Percentiles rank a stretch among this genome's conserved stretches.
Conservation (phyloP, 1,140 invertebrate genomes). For the Trialeurodes vaporariorum region DNA sequence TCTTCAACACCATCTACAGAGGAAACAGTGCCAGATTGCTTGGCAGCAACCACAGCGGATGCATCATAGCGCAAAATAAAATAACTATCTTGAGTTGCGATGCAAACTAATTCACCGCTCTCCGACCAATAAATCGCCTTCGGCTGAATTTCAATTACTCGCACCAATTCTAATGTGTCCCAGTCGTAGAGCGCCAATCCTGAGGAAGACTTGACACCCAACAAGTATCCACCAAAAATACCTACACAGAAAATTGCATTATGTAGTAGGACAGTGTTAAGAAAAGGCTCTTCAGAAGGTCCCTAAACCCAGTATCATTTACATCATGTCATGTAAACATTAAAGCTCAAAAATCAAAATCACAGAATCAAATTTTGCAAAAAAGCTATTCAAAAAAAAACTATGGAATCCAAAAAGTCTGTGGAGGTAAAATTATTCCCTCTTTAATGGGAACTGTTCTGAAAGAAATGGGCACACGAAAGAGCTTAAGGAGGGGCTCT, state of each 20-base stretch:
- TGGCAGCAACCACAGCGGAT: conserved; percentile 55
- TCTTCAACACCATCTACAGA: conserved; percentile 94
- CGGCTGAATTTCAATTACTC: conserved; percentile 91
- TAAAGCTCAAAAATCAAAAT: no score
- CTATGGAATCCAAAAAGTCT: no score
- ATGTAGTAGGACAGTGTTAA: neutral
- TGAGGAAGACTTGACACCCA: conserved; percentile 87
- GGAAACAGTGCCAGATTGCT: conserved; percentile 29
- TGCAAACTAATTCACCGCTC: conserved; percentile 83
- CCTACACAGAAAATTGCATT: conserved; percentile 38
- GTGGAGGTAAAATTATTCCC: no score
- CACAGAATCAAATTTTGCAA: no score
- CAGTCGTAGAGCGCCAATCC: conserved; percentile 95
- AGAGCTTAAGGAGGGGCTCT: no score
- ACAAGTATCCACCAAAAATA: conserved; percentile 89
- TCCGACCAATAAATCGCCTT: conserved; percentile 95
- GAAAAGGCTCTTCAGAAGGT: no score
- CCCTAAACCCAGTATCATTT: no score
- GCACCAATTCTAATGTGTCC: conserved; percentile 83
- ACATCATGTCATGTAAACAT: no score
- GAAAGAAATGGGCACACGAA: no score
- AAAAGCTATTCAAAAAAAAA: no score
- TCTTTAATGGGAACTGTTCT: no score
- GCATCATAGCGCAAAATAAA: conserved; percentile 87
- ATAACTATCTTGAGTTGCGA: conserved; percentile 92